phyloP scores from a whole-genome alignment of 1,140 invertebrate species.

The Paraescarpia echinospica region DNA sequence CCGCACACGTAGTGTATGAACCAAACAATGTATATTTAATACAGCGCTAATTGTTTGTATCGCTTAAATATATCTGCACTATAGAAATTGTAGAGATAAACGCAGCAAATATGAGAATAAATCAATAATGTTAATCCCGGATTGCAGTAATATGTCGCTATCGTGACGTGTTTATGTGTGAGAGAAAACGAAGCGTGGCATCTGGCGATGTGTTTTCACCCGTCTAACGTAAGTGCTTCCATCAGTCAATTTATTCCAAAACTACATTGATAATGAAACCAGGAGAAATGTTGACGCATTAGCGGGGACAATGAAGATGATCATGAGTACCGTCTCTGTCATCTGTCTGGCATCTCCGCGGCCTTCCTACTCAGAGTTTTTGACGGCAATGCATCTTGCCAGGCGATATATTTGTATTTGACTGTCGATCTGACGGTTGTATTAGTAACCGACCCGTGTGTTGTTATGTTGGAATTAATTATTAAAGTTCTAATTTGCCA shows the following conservation, averaged over 20 bases:
- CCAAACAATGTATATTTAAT: not conserved
- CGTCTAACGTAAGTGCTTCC: not conserved
- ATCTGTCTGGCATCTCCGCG: not conserved
- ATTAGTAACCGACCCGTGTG: not conserved
- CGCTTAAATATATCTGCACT: not conserved
- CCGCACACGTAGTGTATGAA: not conserved
- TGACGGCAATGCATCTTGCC: not conserved
- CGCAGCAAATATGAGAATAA: not conserved
- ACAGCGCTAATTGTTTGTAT: not conserved
- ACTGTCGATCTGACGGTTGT: not conserved
- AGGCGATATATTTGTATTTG: slow-evolving; percentile 1
- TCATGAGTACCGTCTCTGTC: not conserved
- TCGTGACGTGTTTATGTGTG: not conserved
- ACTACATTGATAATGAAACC: not conserved
- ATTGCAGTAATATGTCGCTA: not conserved
- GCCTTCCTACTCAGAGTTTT: not conserved
- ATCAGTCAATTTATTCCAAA: not conserved
- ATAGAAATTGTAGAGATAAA: not conserved
- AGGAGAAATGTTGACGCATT: not conserved
- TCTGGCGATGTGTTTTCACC: not conserved
- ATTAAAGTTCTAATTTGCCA: not conserved
- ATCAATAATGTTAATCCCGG: not conserved
- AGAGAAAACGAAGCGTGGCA: not conserved
- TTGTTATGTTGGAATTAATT: slow-evolving; percentile 6
- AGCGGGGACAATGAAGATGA: not conserved